Conservation (phyloP, 2,797 vertebrate species). For the Tenualosa ilisha region DNA sequence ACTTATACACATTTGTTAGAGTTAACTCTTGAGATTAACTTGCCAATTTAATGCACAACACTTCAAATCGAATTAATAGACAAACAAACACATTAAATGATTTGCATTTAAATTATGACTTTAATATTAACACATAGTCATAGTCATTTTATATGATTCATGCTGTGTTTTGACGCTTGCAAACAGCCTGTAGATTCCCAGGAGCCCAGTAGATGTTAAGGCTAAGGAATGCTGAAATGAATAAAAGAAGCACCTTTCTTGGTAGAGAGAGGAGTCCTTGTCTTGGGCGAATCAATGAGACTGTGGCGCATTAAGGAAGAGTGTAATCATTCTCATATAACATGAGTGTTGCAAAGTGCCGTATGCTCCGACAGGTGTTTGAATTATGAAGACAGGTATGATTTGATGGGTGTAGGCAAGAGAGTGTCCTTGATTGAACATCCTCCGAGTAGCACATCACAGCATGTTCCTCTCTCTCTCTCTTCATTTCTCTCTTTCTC, state of each 20-base stretch:
- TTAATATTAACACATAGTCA: too few species aligned
- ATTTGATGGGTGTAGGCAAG: conserved; percentile 76
- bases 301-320: conserved; percentile 50
- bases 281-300: conserved; percentile 61
- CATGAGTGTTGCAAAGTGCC: conserved; percentile 74
- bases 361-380: conserved; percentile 70
- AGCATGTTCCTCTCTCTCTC: conserved; percentile 50
- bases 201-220: neutral
- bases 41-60: too few species aligned
- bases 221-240: neutral
- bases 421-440: conserved; percentile 72
- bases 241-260: neutral
- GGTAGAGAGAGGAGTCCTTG: neutral
- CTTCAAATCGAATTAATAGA: too few species aligned
- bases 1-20: too few species aligned
- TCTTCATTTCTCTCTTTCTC: neutral
- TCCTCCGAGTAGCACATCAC: conserved; percentile 57
- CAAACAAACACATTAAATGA: too few species aligned
- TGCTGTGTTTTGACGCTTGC: too few species aligned
- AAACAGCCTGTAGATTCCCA: too few species aligned
- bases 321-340: conserved; percentile 75
- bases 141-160: too few species aligned
- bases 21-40: too few species aligned
- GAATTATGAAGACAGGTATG: conserved; percentile 80
- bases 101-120: too few species aligned